Base-by-base conservation (phyloP, 2,113 vertebrate species). In the Corythoichthys intestinalis region DNA sequence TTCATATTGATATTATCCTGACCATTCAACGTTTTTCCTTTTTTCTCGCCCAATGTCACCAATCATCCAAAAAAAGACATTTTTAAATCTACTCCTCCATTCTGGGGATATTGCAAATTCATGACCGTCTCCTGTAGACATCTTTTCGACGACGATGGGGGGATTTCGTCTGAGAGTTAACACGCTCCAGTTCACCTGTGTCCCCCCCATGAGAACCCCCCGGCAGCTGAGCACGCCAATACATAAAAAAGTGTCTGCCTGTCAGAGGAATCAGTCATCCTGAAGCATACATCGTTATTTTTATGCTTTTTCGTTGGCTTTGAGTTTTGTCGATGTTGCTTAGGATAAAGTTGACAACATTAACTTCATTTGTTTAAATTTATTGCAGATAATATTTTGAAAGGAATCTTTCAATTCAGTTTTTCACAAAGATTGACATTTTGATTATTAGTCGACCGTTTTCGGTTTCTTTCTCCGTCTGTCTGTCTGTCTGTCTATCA, bases 161-260 rank as follows among this genome's bases (percentile, higher is more conserved):
- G 53, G 53, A 4, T 84, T 87, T 85, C 78, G 82, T 83, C 85
- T 86, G 66, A 67, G 71, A 65, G 81, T 90, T 89, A 88, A 69
- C 85, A 83, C 76, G 88, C 89, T 89, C 86, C 82, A 88, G 78
- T 90, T 89, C 89, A 86, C 86, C 77, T 78, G 82, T 83, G 53
- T 47, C 46, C 46, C 11, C 81, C 87, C 77, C 86, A 78, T 44
- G 86, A 83, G 86, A 83, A 67, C 44, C 73, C 47, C 60, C 65
- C 61, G 67, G 82, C 83, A 69, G 74, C 73, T 77, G 66, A 59
- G 79, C 74, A 54, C 73, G 72, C 77, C 78, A 79, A 76, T 71
- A 74, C 20, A 28, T 28, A 28, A 28, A 34, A 74, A 34, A 75
- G 70, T 69, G 74, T 83, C 83, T 80, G 69, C 68, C 73, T 65